Evolutionary conservation across 2,113 vertebrate species (phyloP).

Genomic region (Lichenostomus cassidix): DNA sequence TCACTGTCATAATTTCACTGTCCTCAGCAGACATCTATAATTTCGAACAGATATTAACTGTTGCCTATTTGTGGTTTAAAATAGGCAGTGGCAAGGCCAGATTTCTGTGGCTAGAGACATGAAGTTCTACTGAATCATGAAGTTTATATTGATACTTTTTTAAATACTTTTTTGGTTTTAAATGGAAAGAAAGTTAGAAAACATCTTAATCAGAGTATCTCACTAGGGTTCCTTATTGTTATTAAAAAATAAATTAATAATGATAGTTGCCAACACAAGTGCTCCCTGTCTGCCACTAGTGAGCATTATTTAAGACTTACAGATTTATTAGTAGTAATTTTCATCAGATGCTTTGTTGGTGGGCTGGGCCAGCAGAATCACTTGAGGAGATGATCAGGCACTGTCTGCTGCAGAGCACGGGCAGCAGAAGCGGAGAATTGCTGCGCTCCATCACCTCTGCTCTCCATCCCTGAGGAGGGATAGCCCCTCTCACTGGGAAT

Average conservation of each 20-base stretch:
- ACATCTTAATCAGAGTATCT: not conserved
- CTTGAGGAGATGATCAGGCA: not conserved
- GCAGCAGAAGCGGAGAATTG: not conserved
- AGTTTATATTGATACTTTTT: not conserved
- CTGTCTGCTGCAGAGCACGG: fast-evolving
- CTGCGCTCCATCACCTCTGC: fast-evolving
- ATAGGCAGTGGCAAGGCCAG: not conserved
- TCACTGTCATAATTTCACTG: not conserved
- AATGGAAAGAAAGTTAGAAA: not conserved
- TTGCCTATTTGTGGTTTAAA: not conserved
- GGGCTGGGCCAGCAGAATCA: not conserved
- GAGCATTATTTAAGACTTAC: not conserved
- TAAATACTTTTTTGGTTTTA: not conserved
- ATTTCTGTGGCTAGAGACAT: not conserved
- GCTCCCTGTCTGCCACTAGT: not conserved
- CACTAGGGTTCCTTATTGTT: not conserved
- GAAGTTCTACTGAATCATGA: not conserved
- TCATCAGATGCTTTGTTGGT: not conserved
- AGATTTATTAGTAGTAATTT: not conserved
- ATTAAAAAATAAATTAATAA: not conserved
- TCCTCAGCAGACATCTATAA: not conserved
- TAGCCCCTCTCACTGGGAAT: not conserved
- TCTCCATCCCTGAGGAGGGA: not conserved
- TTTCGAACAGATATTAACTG: not conserved
- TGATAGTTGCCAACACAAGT: not conserved